Conservation (phyloP, 2,113 vertebrate genomes). For the Diphyllodes magnificus region DNA sequence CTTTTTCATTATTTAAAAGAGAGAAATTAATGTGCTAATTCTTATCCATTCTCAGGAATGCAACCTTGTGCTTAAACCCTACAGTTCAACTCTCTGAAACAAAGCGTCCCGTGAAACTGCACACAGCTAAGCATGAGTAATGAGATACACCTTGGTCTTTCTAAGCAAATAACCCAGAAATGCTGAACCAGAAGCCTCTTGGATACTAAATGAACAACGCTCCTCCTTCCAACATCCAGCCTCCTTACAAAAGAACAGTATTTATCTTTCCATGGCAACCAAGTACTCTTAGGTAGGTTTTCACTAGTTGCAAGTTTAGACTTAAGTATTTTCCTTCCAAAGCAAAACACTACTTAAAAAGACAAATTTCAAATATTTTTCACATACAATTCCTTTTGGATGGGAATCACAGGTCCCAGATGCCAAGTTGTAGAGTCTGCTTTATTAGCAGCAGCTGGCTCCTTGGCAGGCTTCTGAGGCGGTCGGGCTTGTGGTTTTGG, state of each 20-base stretch:
- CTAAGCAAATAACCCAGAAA: background rate
- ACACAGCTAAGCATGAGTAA: background rate
- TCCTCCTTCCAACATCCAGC: background rate
- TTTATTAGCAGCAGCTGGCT: constrained; percentile 67
- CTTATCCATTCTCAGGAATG: background rate
- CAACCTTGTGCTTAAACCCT: background rate
- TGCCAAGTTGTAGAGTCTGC: constrained; percentile 63
- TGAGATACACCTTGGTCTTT: background rate
- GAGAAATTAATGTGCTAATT: background rate
- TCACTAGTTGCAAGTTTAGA: constrained; percentile 1
- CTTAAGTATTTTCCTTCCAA: constrained; percentile 36
- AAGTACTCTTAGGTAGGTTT: background rate
- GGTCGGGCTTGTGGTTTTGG: constrained; percentile 61
- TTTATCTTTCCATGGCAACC: background rate
- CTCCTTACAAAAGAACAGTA: background rate
- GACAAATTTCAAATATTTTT: constrained; percentile 67
- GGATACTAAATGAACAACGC: background rate
- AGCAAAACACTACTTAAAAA: constrained; percentile 57
- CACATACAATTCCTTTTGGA: constrained; percentile 61
- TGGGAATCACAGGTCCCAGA: constrained; percentile 12
- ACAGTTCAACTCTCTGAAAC: background rate
- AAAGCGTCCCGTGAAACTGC: background rate
- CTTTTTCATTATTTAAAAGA: constrained; percentile 49
- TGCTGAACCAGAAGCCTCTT: background rate
- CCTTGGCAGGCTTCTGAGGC: constrained; percentile 54